Evolutionary conservation across 2,113 vertebrate genomes (phyloP).

Genomic region (Balaeniceps rex): DNA sequence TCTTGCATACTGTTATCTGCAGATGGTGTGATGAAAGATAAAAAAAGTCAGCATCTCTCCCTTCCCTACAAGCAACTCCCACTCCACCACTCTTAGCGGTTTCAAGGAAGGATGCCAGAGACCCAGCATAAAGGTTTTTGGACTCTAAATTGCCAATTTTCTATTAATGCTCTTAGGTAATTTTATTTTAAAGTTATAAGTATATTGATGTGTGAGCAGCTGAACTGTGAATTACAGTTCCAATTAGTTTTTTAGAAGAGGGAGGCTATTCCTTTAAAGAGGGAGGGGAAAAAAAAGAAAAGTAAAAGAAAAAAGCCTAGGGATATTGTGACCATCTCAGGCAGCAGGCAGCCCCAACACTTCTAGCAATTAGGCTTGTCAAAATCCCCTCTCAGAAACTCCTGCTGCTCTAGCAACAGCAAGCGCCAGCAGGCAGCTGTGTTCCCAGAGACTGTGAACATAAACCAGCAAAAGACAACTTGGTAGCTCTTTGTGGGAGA

Average conservation of each 20-base stretch:
- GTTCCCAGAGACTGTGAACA: not conserved
- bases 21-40: slow-evolving; percentile 35
- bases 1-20: slow-evolving; percentile 36
- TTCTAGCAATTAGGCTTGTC: slow-evolving; percentile 16
- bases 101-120: not conserved
- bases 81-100: not conserved
- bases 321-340: not conserved
- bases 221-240: not conserved
- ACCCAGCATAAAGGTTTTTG: not conserved
- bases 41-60: not conserved
- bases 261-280: not conserved
- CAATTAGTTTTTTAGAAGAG: not conserved
- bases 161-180: not conserved
- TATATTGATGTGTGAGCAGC: not conserved
- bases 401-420: not conserved
- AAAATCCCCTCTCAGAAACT: not conserved
- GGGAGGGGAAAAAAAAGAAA: not conserved
- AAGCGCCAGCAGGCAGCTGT: slow-evolving; percentile 5
- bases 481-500: not conserved
- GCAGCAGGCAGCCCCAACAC: not conserved
- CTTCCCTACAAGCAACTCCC: not conserved
- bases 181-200: not conserved
- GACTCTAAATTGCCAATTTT: not conserved
- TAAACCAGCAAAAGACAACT: slow-evolving; percentile 28
- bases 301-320: not conserved